Conservation (phyloP, 2,888 invertebrate species). For the Apotomis betuletana region DNA sequence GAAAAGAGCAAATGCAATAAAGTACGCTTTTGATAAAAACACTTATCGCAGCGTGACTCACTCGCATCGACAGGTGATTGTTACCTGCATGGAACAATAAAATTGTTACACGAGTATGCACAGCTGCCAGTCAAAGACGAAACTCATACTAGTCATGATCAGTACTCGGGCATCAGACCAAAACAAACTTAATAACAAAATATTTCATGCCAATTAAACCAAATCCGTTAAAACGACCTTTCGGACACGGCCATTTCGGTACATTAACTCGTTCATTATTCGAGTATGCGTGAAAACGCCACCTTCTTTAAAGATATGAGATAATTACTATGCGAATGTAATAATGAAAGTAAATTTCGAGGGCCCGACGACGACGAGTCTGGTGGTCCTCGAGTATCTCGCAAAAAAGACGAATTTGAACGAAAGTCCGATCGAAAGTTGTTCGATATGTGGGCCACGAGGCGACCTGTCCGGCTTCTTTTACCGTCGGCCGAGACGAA, state of each 20-base stretch:
- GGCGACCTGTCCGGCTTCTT: constrained; percentile 69
- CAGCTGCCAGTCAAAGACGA: constrained; percentile 26
- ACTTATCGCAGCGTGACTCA: constrained; percentile 37
- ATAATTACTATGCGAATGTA: constrained; percentile 46
- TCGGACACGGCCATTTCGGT: constrained; percentile 22
- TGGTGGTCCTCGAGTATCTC: constrained; percentile 63
- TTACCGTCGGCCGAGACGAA: constrained; percentile 52
- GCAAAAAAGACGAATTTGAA: constrained; percentile 72
- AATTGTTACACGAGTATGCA: constrained; percentile 29
- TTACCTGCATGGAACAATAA: constrained; percentile 32
- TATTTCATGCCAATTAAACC: constrained; percentile 3
- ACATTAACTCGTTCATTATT: constrained; percentile 13
- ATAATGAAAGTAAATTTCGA: constrained; percentile 66
- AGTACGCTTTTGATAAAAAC: constrained; percentile 31
- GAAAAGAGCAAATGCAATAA: constrained; percentile 33
- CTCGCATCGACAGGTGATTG: constrained; percentile 35
- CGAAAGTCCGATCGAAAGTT: constrained; percentile 83
- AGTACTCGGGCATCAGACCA: constrained; percentile 12
- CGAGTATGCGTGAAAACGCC: constrained; percentile 18
- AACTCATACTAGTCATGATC: constrained; percentile 1
- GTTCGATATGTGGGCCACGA: constrained; percentile 78
- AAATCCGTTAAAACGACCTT: constrained; percentile 21
- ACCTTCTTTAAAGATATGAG: constrained; percentile 15
- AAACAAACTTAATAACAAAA: neutral
- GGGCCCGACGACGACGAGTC: constrained; percentile 65